These are phyloP conservation scores for Platysteira castanea DNA, from an alignment of 2,113 vertebrate genomes.

Conservation along the genomic window DNA sequence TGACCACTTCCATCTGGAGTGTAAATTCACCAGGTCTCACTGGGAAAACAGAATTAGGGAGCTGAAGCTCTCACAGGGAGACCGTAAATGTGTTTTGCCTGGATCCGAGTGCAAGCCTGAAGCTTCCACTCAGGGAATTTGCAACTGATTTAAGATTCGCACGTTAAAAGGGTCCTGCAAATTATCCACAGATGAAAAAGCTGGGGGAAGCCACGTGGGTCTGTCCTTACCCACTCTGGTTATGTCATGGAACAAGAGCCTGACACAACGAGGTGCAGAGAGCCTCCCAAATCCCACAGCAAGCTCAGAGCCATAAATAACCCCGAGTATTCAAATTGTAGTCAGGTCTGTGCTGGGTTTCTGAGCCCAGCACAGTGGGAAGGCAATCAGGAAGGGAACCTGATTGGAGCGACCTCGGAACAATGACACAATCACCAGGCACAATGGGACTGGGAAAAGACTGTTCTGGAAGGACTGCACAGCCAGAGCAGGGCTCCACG, in stretches of 20 bases:
- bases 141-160: not conserved
- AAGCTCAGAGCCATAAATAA: not conserved
- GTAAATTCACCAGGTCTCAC: not conserved
- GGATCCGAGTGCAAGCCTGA: not conserved
- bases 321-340: not conserved
- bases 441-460: not conserved
- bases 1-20: not conserved
- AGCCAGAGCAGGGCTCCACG: not conserved
- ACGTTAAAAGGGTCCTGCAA: not conserved
- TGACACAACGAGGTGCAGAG: not conserved
- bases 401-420: constrained; percentile 9
- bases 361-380: not conserved
- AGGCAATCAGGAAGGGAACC: not conserved
- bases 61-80: rapidly evolving
- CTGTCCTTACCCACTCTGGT: not conserved
- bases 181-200: not conserved
- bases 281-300: not conserved
- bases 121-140: not conserved
- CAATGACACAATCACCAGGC: constrained; percentile 36
- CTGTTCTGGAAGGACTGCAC: not conserved
- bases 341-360: not conserved
- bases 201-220: not conserved
- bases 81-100: not conserved
- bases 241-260: rapidly evolving
- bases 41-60: not conserved